A percentile compares a stretch with the other conserved stretches of the same genome.
phyloP scores from a whole-genome alignment of 2,888 invertebrate genomes.

The Drosophila neotestacea region DNA sequence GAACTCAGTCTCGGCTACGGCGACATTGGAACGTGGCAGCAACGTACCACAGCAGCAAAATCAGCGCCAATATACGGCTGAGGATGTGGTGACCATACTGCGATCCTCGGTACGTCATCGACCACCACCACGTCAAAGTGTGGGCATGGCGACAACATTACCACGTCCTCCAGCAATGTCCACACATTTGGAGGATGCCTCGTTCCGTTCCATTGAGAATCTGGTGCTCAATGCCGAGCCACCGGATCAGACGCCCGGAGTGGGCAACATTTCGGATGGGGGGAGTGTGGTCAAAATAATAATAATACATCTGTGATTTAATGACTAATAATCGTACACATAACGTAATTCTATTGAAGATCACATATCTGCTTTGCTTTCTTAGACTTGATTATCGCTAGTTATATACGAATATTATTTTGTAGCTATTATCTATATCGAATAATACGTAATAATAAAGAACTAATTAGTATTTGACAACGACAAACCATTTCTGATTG shows the following conservation, averaged over 20 bases:
- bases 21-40: constrained; percentile 26
- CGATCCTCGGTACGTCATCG: constrained; percentile 78
- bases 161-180: constrained; percentile 67
- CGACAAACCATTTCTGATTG: constrained; percentile 14
- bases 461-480: constrained; percentile 61
- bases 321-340: constrained; percentile 76
- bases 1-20: constrained; percentile 22
- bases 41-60: not conserved
- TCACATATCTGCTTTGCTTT: constrained; percentile 78
- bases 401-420: constrained; percentile 67
- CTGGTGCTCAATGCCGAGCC: constrained; percentile 83
- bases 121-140: constrained; percentile 37
- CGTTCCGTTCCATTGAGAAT: constrained; percentile 83
- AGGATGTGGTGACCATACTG: constrained; percentile 83
- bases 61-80: constrained; percentile 79
- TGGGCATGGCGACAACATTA: constrained; percentile 50
- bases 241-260: constrained; percentile 81
- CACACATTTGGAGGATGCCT: constrained; percentile 68
- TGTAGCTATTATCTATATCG: constrained; percentile 59
- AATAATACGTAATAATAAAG: constrained; percentile 41
- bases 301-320: constrained; percentile 84
- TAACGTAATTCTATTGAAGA: constrained; percentile 53
- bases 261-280: constrained; percentile 47
- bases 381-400: constrained; percentile 77
- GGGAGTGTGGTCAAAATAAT: constrained; percentile 23